Base-by-base conservation (phyloP, 2,888 invertebrate genomes). In the Macroteleia sp. region DNA sequence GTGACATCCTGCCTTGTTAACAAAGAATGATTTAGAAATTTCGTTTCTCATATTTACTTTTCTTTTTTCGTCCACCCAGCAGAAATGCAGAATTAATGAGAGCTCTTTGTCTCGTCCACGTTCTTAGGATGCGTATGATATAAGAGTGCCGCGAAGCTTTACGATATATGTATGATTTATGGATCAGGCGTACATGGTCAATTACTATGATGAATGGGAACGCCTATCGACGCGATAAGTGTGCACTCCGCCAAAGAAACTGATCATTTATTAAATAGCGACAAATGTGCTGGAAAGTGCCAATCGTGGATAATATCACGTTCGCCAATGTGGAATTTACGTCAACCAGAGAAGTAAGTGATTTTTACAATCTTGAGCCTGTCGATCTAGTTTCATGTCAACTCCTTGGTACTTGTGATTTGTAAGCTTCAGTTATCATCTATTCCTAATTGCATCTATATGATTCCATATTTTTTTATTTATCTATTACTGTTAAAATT, bases 1-100 rank as follows among this genome's bases (percentile, higher is more conserved):
- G 85, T 80, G 80, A 83, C 83, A 81, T 82, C 79, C 71, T 61
- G 56, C 77, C 83, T 83, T 81, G 83, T 81, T 83, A 85, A 82
- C 82, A 78, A 81, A 71, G 54, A 78, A 59, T 73, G 78, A 75
- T 77, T 81, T 81, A 82, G 80, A 79, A 70, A 79, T 67, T 79
- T 64, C 59, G 70, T 64, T 61, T 12, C 17, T 39, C 44, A 20
- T 52, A 44, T 57, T 59, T 44, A 8, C n/a, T 28, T 52, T 46
- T 59, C 6, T 12, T 30, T 30, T 42, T 44, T 36, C 42, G 12
- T 39, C 28, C 36, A 17, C 50, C 41, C 48, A 25, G 36, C 50
- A 66, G 50, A 67, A 30, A 71, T 57, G 67, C 75, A 66, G 48
- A 75, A 79, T 79, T 79, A 79, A 79, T 74, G 71, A 71, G 56